Evolutionary conservation across 2,113 vertebrate species (phyloP).

Genomic region (Anhinga rufa): DNA sequence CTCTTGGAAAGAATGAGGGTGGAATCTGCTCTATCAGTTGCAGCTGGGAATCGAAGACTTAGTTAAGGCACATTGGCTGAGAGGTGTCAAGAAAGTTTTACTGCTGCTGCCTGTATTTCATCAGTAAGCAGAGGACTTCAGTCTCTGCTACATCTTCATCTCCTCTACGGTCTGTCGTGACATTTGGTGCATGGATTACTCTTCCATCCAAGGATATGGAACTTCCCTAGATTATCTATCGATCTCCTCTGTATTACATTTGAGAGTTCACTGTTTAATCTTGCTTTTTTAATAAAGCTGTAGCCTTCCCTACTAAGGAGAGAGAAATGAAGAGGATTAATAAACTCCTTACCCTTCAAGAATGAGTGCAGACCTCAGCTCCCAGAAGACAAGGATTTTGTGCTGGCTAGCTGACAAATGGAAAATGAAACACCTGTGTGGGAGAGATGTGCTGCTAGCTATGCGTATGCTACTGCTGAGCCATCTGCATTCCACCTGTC

Average conservation of each 20-base stretch:
- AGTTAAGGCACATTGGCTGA: not conserved
- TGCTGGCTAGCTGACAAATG: not conserved
- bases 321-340: not conserved
- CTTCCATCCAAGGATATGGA: not conserved
- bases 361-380: not conserved
- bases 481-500: not conserved
- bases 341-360: not conserved
- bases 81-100: not conserved
- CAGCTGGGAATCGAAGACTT: not conserved
- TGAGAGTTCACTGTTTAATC: not conserved
- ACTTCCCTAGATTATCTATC: too few species aligned
- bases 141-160: not conserved
- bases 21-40: not conserved
- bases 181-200: not conserved
- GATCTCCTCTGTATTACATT: not conserved
- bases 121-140: not conserved
- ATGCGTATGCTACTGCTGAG: not conserved
- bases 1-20: not conserved
- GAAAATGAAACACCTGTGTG: not conserved
- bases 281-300: not conserved
- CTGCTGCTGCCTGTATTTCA: not conserved
- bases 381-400: not conserved
- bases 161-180: not conserved
- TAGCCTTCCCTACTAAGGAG: not conserved
- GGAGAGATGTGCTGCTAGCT: not conserved